These are phyloP conservation scores for Helogale parvula DNA, from an alignment of 2,113 vertebrate genomes.

Conservation along the genomic window DNA sequence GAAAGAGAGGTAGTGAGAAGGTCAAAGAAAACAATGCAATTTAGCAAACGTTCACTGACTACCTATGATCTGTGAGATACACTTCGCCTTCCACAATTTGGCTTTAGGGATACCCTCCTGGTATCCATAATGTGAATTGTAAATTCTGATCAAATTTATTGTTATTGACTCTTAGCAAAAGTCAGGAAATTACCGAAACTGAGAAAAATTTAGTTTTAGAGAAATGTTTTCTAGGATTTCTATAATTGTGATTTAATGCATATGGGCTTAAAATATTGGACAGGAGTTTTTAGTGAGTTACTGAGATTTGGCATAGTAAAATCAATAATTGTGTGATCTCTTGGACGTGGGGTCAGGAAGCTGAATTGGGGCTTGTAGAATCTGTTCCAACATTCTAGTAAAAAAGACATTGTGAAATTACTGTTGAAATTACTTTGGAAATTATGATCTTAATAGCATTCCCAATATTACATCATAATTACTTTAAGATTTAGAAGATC, in stretches of 20 bases:
- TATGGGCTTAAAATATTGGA: not conserved
- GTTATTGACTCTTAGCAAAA: not conserved
- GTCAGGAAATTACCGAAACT: not conserved
- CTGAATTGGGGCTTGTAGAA: not conserved
- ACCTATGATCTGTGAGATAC: not conserved
- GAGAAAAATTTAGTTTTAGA: not conserved
- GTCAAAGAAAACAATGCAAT: not conserved
- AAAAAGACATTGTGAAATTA: not conserved
- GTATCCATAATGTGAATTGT: not conserved
- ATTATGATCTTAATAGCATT: not conserved
- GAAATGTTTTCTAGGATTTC: not conserved
- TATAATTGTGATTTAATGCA: not conserved
- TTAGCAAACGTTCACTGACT: not conserved
- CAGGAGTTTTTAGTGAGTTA: conserved; percentile 16
- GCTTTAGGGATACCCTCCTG: not conserved
- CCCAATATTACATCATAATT: not conserved
- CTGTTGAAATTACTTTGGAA: conserved; percentile 26
- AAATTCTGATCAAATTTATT: conserved; percentile 15
- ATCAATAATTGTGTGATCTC: not conserved
- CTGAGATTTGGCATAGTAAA: conserved; percentile 22
- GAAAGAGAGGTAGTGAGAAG: not conserved
- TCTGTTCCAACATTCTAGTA: not conserved
- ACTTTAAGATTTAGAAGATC: not conserved
- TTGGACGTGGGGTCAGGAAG: not conserved
- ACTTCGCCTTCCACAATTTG: not conserved